These are phyloP conservation scores for Strix uralensis DNA, from an alignment of 2,113 vertebrate genomes.

Conservation along the genomic window DNA sequence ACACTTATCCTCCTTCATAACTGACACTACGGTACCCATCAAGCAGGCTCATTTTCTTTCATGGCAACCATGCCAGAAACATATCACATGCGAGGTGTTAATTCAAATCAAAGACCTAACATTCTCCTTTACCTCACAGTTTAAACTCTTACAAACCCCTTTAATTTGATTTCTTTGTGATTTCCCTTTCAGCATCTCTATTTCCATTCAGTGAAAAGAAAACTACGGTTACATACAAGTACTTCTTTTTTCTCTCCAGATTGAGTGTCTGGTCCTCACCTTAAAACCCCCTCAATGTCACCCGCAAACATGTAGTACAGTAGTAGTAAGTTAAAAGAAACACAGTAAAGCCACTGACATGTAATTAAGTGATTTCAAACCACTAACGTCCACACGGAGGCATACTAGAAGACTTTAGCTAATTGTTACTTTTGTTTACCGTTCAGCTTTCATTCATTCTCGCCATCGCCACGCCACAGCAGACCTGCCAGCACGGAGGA, in stretches of 20 bases:
- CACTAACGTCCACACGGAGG: not conserved
- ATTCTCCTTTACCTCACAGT: not conserved
- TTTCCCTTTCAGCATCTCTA: not conserved
- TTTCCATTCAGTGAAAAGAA: not conserved
- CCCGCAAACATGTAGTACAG: fast-evolving
- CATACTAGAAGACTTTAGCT: fast-evolving
- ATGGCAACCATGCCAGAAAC: not conserved
- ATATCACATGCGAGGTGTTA: fast-evolving
- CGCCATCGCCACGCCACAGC: fast-evolving
- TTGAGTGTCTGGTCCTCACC: fast-evolving
- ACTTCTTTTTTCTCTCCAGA: not conserved
- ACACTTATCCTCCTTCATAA: not conserved
- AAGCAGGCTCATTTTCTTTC: not conserved
- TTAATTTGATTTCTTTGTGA: not conserved
- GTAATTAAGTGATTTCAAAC: not conserved
- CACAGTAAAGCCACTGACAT: fast-evolving
- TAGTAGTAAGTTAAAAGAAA: not conserved
- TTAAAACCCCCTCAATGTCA: not conserved
- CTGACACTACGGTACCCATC: not conserved
- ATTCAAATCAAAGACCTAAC: not conserved
- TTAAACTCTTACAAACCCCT: fast-evolving
- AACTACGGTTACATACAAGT: fast-evolving
- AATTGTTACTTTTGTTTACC: not conserved
- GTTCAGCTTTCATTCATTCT: not conserved
- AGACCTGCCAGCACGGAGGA: fast-evolving